A percentile compares a stretch with the other conserved stretches of the same genome.
These are phyloP conservation scores for Myripristis jacobus DNA, from an alignment of 2,797 vertebrate genomes.

Conservation along the genomic window DNA sequence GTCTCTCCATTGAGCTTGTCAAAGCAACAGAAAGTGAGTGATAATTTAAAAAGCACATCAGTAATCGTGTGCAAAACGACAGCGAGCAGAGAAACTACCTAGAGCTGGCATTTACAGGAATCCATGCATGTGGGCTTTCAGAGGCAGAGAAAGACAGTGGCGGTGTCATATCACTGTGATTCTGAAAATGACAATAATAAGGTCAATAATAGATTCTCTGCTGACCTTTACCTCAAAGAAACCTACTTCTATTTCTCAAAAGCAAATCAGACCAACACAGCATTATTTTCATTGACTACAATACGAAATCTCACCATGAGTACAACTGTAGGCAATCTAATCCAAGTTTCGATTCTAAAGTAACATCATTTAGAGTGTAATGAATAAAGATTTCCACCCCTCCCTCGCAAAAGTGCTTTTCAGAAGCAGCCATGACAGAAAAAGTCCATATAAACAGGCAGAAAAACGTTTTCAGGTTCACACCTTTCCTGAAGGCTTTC, in stretches of 20 bases:
- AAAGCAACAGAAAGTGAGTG: conserved; percentile 17
- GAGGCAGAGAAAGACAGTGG: conserved; percentile 60
- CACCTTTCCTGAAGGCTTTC: conserved; percentile 29
- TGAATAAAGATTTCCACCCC: conserved; percentile 60
- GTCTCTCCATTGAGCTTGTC: not conserved
- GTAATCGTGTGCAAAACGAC: conserved; percentile 54
- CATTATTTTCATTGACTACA: conserved; percentile 1
- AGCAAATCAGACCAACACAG: conserved; percentile 10
- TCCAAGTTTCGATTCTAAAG: conserved; percentile 50
- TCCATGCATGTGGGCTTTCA: conserved; percentile 65
- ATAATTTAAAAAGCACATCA: conserved; percentile 47
- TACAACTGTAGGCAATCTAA: conserved; percentile 13
- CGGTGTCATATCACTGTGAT: conserved; percentile 80
- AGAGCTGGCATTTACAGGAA: conserved; percentile 78
- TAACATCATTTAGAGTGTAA: conserved; percentile 32
- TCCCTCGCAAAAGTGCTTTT: conserved; percentile 25
- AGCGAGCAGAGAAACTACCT: conserved; percentile 69
- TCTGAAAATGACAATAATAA: conserved; percentile 71
- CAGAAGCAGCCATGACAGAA: conserved; percentile 31
- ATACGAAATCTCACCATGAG: conserved; percentile 33
- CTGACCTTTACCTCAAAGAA: conserved; percentile 54
- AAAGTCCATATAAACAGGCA: conserved; percentile 37
- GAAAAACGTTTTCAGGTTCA: conserved; percentile 38
- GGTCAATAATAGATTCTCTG: conserved; percentile 58
- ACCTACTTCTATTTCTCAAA: conserved; percentile 43